Conservation (phyloP, 2,113 vertebrate species). For the Pluvianellus socialis region DNA sequence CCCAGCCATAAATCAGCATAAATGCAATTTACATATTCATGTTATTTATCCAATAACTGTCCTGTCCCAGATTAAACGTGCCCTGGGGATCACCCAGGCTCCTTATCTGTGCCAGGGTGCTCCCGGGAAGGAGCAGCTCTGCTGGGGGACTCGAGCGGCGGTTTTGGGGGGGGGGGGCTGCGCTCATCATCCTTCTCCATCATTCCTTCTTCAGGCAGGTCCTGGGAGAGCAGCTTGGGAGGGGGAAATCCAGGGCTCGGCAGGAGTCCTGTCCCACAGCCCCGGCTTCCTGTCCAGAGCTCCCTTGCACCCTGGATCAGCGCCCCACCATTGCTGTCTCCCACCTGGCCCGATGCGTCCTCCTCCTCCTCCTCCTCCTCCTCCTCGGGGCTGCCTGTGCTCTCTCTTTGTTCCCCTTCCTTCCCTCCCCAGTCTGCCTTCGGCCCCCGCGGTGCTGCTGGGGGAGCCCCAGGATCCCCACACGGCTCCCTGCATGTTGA, state of each 20-base stretch:
- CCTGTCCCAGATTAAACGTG: slow-evolving; percentile 57
- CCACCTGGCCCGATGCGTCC: neutral
- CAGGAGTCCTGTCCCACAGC: neutral
- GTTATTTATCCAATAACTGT: slow-evolving; percentile 64
- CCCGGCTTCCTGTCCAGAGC: neutral
- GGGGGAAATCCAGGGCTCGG: neutral
- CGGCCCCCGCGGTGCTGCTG: neutral
- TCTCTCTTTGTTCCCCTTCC: neutral
- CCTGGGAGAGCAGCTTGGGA: neutral
- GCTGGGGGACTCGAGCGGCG: rapidly evolving
- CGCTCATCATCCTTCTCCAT: neutral
- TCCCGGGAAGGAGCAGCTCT: neutral
- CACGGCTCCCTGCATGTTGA: rapidly evolving
- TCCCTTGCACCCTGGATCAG: neutral
- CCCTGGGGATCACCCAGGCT: slow-evolving; percentile 14
- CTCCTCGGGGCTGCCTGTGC: neutral
- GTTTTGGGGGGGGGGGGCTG: no score
- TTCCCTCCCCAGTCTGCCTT: no score
- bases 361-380: no score
- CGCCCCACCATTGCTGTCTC: rapidly evolving
- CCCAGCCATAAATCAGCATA: slow-evolving; percentile 58
- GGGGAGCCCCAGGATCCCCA: neutral
- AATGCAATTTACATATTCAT: slow-evolving; percentile 71
- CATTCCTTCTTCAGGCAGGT: neutral
- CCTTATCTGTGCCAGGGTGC: neutral